Conservation (phyloP, 1,140 invertebrate species). For the Lordiphosa collinella region DNA sequence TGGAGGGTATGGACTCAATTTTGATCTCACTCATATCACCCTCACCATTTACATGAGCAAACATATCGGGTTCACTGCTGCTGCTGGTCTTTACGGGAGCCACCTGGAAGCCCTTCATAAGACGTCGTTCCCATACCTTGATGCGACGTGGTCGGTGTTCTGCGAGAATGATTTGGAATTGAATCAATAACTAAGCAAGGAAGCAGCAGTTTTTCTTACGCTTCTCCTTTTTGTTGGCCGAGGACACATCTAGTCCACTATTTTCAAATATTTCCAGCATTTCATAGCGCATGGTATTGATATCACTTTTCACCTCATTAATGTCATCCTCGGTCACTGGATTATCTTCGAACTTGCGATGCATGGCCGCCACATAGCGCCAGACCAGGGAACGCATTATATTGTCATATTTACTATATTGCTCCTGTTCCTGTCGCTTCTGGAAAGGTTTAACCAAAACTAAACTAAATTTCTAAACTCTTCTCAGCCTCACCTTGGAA, state of each 20-base stretch:
- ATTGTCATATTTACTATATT: slow-evolving; percentile 85
- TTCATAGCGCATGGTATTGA: slow-evolving; percentile 90
- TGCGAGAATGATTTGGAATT: slow-evolving; percentile 45
- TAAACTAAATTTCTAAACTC: background rate
- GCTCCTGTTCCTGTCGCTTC: slow-evolving; percentile 81
- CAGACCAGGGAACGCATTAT: slow-evolving; percentile 92
- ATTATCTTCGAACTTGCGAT: slow-evolving; percentile 87
- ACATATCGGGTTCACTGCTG: slow-evolving; percentile 80
- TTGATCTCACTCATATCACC: slow-evolving; percentile 77
- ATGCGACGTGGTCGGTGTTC: slow-evolving; percentile 86
- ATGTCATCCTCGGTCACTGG: slow-evolving; percentile 94
- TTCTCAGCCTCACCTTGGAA: slow-evolving; percentile 69
- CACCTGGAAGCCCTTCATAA: slow-evolving; percentile 93
- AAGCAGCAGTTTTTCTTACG: no score
- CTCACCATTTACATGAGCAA: slow-evolving; percentile 49
- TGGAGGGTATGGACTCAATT: slow-evolving; percentile 65
- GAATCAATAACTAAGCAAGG: no score
- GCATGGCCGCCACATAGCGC: slow-evolving; percentile 90
- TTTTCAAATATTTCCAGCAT: slow-evolving; percentile 90
- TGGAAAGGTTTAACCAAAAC: slow-evolving; percentile 14
- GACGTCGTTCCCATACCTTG: slow-evolving; percentile 88
- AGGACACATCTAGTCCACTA: slow-evolving; percentile 89
- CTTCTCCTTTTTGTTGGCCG: slow-evolving; percentile 85
- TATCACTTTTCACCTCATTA: slow-evolving; percentile 94
- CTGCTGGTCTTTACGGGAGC: slow-evolving; percentile 83